Evolutionary conservation across 2,888 invertebrate genomes (phyloP), one percentile per base, ranked within the genome.

Genomic region (Muschampia plurimacula): DNA sequence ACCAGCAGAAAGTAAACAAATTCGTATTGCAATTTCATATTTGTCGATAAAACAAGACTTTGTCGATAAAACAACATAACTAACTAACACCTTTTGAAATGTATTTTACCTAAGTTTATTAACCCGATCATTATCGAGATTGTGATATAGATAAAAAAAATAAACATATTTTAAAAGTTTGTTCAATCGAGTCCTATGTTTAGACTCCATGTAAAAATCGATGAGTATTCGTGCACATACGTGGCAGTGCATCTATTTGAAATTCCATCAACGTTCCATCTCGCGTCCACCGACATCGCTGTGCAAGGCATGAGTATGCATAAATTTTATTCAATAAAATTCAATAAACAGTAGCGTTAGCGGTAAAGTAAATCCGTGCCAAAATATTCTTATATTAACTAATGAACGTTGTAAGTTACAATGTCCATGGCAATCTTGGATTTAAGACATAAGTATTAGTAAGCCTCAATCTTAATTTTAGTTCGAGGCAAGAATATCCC

Each of bases 291-390:
- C 66, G 49, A 60, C 60, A 60, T 66, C 32, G 66, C 59, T 52
- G 59, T 70, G 49, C 71, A 65, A 28, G 66, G 88, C 90, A 88
- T 89, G 90, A 83, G 83, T 75, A 77, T 81, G 92, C 91, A 92
- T 92, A 89, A 87, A 90, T 90, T 88, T 6, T 15, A 52, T 52
- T 52, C 84, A 79, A 85, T 86, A 84, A 86, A 88, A 85, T 78
- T 84, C 78, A 82, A 82, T 83, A 71, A 62, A n/a, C 52, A 55
- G 65, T 66, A 75, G 60, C 57, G 12, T 28, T 32, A 39, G 0
- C 12, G 52, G 55, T 12, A 81, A 85, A 86, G 86, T 85, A 82
- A 76, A 36, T 36, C 28, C 8, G 7, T 52, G 8, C 1, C 52
- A 15, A 52, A 52, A 52, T 49, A 44, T 44, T 44, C 9, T 22